These are phyloP conservation scores for Eueides isabella DNA, from an alignment of 1,140 invertebrate genomes.

Conservation along the genomic window DNA sequence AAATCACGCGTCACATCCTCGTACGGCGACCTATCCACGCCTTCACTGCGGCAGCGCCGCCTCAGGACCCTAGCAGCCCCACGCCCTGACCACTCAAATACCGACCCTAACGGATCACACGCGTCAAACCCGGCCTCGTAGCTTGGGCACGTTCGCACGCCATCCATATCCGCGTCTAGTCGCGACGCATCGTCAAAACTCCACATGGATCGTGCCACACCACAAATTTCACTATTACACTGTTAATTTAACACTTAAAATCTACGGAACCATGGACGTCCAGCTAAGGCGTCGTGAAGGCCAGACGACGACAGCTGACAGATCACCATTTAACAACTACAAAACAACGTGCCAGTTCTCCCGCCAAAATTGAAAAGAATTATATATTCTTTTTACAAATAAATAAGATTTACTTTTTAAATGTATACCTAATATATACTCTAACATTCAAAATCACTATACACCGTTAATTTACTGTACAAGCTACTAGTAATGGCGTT, in stretches of 20 bases:
- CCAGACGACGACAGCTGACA: constrained; percentile 76
- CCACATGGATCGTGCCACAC: constrained; percentile 66
- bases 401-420: constrained; percentile 40
- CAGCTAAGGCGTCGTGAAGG: constrained; percentile 59
- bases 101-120: constrained; percentile 69
- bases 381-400: constrained; percentile 63
- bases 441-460: constrained; percentile 35
- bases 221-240: constrained; percentile 67
- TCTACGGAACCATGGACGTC: constrained; percentile 58
- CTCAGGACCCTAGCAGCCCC: constrained; percentile 68
- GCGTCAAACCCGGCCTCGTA: constrained; percentile 76
- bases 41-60: constrained; percentile 74
- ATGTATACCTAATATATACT: constrained; percentile 18
- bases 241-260: constrained; percentile 68
- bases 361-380: constrained; percentile 77
- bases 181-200: constrained; percentile 67
- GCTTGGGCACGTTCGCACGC: constrained; percentile 68
- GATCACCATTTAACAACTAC: constrained; percentile 65
- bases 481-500: constrained; percentile 57
- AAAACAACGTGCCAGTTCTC: constrained; percentile 68
- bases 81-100: constrained; percentile 68
- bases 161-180: constrained; percentile 76
- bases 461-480: constrained; percentile 44
- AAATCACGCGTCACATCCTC: constrained; percentile 67
- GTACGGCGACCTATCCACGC: constrained; percentile 72